Percentiles rank a stretch among this genome's conserved stretches.
These are phyloP conservation scores for Leptopilina myrica DNA, from an alignment of 2,888 invertebrate genomes.

Conservation along the genomic window DNA sequence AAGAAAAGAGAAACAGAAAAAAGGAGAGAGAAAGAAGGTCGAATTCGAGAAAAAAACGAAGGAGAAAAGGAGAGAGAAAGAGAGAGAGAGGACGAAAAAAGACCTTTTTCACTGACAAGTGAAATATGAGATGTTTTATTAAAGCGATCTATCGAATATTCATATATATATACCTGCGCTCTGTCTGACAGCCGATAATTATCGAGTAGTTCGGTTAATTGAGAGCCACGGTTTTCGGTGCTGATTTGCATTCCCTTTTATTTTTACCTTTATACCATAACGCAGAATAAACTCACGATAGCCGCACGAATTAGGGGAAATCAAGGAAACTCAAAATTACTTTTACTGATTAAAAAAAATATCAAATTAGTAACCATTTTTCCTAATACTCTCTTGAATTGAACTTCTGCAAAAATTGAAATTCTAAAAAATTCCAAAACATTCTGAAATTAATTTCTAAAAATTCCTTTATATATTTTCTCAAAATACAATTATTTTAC, in stretches of 20 bases:
- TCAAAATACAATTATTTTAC: no score
- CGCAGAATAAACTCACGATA: no score
- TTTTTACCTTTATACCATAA: background rate
- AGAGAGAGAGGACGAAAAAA: conserved; percentile 29
- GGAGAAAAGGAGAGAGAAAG: conserved; percentile 37
- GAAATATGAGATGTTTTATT: conserved; percentile 24
- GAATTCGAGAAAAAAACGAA: conserved; percentile 44
- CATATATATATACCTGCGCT: conserved; percentile 39
- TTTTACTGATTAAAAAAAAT: no score
- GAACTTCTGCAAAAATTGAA: no score
- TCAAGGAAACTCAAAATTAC: no score
- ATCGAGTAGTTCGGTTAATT: conserved; percentile 52
- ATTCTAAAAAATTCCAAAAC: no score
- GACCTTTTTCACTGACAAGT: conserved; percentile 22
- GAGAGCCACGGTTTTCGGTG: conserved; percentile 47
- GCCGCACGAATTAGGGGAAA: no score
- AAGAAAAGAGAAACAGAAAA: no score
- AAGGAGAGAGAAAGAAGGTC: background rate
- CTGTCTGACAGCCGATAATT: conserved; percentile 51
- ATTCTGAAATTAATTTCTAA: no score
- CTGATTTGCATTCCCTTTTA: conserved; percentile 23
- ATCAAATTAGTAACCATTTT: no score
- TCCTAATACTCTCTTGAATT: no score
- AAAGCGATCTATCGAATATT: conserved; percentile 44
- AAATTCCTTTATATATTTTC: no score